Conservation (phyloP, 2,888 invertebrate genomes). For the Apodemia mormo region DNA sequence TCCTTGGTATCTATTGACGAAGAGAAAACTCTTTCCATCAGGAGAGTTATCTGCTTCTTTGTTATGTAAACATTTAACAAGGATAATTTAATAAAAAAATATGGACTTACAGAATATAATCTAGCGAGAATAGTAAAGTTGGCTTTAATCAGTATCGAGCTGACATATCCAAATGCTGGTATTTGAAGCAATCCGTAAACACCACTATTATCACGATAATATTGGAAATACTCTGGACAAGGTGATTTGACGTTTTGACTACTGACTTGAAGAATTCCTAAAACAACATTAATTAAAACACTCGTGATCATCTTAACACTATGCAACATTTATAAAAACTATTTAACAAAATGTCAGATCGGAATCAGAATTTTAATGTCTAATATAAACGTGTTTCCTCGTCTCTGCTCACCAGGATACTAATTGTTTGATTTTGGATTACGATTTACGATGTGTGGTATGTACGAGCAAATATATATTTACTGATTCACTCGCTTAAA, state of each 20-base stretch:
- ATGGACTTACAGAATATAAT: background rate
- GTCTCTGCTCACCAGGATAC: background rate
- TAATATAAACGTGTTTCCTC: constrained; percentile 1
- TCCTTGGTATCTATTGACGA: too few relatives aligned
- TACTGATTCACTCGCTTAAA: background rate
- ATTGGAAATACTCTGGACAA: background rate
- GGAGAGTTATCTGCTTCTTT: too few relatives aligned
- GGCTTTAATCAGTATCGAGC: background rate
- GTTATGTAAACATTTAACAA: background rate
- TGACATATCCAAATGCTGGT: constrained; percentile 1
- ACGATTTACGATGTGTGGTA: background rate
- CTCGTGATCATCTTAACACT: background rate
- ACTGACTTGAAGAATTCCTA: background rate
- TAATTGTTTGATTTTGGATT: constrained; percentile 9
- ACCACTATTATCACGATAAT: background rate
- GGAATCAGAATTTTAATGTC: background rate
- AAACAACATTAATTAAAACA: background rate
- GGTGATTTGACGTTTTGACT: background rate
- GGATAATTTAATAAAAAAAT: background rate
- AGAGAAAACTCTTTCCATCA: too few relatives aligned
- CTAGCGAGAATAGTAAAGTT: constrained; percentile 5
- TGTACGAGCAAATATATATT: background rate
- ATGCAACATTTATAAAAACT: background rate
- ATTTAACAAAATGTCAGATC: background rate
- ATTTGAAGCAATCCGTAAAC: background rate